Evolutionary conservation across 2,797 vertebrate species (phyloP).

Genomic region (Manis javanica): DNA sequence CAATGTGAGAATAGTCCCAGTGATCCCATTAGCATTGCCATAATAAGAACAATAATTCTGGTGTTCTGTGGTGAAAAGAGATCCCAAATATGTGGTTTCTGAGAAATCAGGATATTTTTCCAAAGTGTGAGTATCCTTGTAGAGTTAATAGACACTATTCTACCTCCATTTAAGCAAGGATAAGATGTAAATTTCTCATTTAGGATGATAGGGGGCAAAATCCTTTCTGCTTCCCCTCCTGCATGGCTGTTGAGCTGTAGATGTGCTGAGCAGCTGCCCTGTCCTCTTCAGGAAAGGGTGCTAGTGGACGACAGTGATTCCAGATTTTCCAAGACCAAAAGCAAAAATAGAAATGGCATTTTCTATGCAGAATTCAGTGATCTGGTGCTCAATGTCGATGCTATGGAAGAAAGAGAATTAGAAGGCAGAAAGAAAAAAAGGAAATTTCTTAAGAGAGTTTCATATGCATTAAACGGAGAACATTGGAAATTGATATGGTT

Average conservation of each 20-base stretch:
- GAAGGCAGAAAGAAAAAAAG: not conserved
- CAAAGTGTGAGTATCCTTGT: not conserved
- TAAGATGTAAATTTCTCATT: not conserved
- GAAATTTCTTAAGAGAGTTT: slow-evolving; percentile 41
- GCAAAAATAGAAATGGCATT: slow-evolving; percentile 56
- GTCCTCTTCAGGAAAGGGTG: slow-evolving; percentile 36
- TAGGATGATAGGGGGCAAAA: not conserved
- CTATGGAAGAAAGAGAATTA: slow-evolving; percentile 23
- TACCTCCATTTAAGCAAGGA: not conserved
- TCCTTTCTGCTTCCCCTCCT: not conserved
- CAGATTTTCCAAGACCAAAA: slow-evolving; percentile 44
- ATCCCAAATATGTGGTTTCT: slow-evolving; percentile 21
- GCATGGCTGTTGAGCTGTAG: not conserved
- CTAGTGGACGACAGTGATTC: slow-evolving; percentile 5
- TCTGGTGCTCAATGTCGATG: slow-evolving; percentile 1
- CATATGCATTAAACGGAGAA: slow-evolving; percentile 6
- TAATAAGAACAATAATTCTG: slow-evolving; percentile 13
- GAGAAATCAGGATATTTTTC: slow-evolving; percentile 40
- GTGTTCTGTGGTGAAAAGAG: not conserved
- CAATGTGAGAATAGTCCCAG: not conserved
- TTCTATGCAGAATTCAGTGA: slow-evolving; percentile 39
- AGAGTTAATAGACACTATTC: not conserved
- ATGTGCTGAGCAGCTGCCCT: not conserved
- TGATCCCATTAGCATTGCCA: not conserved
- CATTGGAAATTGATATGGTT: not conserved